Evolutionary conservation across 2,797 vertebrate species (phyloP), one percentile per base, ranked within the genome.

Genomic region (Diplodus puntazzo): DNA sequence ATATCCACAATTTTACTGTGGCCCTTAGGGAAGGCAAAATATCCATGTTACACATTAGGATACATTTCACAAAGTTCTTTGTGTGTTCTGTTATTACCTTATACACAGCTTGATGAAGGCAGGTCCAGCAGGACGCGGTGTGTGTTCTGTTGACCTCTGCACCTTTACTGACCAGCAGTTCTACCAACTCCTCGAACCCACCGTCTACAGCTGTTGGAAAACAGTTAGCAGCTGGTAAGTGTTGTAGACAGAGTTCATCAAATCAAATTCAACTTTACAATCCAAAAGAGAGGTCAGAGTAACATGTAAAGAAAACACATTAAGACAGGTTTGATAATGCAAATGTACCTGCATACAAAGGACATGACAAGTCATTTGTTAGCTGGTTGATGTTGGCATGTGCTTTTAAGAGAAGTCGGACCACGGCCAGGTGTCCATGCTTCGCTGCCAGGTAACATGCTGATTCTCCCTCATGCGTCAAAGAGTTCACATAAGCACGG

Each of bases 41-140:
- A 1, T 2, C 10, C 11, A 34, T 1, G 23, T 76, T 21, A 74
- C 0, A 12, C 4, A 12, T 50, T 2, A 18, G 5, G 4, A 55
- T 18, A 5, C 13, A 17, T 4, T 11, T 59, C n/a, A 42, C 2
- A n/a, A 10, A 42, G 42, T 6, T 17, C 16, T 11, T 0, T 65
- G 18, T 50, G 11, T n/a, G 23, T 20, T 46, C 7, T 0, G 9
- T 30, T 30, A n/a, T 89, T 93, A 98, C 98, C 97, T 96, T 96
- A 87, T 97, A 97, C 77, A 95, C 95, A 83, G 98, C 97, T 84
- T 97, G 97, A 81, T 99, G 98, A 48, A 99, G 95, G 81, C 97
- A 95, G 82, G 97, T 98, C 98, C 98, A 99, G 57, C 96, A 96
- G 59, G 97, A 98, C 34, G 94, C 94, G 0, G 96, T 98, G 92